A percentile compares a stretch with the other conserved stretches of the same genome.
Evolutionary conservation across 2,888 invertebrate species (phyloP).

Genomic region (Prosopocoilus inquinatus): DNA sequence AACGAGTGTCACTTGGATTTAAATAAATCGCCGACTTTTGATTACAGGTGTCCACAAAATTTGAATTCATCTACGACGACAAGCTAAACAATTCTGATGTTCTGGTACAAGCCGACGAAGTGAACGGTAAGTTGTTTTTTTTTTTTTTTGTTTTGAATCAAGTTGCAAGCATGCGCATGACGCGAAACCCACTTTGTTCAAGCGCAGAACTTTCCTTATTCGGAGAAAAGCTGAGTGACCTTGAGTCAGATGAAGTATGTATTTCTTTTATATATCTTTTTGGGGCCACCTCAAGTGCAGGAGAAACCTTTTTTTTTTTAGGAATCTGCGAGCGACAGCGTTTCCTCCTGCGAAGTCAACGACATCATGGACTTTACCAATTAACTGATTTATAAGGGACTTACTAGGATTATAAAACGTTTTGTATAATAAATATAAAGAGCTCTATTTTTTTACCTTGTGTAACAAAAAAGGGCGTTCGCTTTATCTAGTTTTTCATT

Average conservation of each 20-base stretch:
- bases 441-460: background rate
- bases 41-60: constrained; percentile 28
- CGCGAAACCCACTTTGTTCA: too few relatives aligned
- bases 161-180: background rate
- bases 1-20: too few relatives aligned
- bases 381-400: background rate
- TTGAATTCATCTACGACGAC: constrained; percentile 25
- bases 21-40: too few relatives aligned
- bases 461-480: constrained; percentile 4
- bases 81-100: background rate
- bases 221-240: constrained; percentile 25
- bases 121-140: constrained; percentile 9
- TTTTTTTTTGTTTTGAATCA: background rate
- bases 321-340: constrained; percentile 15
- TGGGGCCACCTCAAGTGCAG: too few relatives aligned
- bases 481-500: too few relatives aligned
- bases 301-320: constrained; percentile 4
- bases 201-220: constrained; percentile 11
- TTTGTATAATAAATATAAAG: too few relatives aligned
- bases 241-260: constrained; percentile 19
- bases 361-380: constrained; percentile 28
- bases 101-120: background rate
- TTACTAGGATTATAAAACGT: too few relatives aligned
- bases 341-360: constrained; percentile 18
- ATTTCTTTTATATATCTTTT: too few relatives aligned